phyloP scores from a whole-genome alignment of 92 coral and sea anemone genomes.

The Porites rus region DNA sequence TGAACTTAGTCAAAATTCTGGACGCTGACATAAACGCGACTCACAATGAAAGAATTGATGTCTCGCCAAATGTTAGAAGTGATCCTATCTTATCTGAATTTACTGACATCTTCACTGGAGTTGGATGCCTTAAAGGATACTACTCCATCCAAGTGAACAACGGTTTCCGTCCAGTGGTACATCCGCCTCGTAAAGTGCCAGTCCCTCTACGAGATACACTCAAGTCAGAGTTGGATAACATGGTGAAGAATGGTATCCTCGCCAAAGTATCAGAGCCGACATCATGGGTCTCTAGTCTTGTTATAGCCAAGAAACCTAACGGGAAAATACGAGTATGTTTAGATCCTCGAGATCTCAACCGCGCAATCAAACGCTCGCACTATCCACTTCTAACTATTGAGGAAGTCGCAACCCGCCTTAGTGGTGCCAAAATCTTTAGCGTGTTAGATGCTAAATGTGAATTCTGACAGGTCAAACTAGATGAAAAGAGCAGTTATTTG shows the following conservation, averaged over 20 bases:
- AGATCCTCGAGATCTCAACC: no score
- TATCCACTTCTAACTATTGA: no score
- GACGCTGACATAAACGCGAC: background rate
- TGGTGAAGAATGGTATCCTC: no score
- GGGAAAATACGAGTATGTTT: no score
- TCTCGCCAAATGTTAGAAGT: background rate
- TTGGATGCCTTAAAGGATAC: background rate
- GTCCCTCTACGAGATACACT: no score
- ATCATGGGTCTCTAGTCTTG: background rate
- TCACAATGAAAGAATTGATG: background rate
- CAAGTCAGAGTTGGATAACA: no score
- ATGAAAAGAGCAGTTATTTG: constrained; percentile 2
- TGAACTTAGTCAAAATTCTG: constrained; percentile 11
- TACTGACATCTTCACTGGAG: background rate
- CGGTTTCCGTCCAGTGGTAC: background rate
- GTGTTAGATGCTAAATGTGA: background rate
- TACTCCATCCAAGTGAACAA: background rate
- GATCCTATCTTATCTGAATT: constrained; percentile 6
- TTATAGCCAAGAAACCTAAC: no score
- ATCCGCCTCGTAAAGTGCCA: no score
- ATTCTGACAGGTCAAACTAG: background rate
- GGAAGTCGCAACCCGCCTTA: no score
- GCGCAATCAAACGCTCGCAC: no score
- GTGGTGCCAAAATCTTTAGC: no score
- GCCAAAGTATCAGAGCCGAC: no score